Conservation (phyloP, 2,113 vertebrate species). For the crab-eating macaque (Macaca fascicularis) region T2T-MFA8v1.1 NC_088391.1:93016001-93016500, state of each 20-base stretch:
- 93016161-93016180: neutral
- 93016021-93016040: too few relatives aligned
- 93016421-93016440: neutral
- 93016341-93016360: neutral
- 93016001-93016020: too few relatives aligned
- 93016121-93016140: neutral
- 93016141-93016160: neutral
- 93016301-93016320: neutral
- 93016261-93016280: neutral
- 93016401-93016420: neutral
- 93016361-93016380: neutral
- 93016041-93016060: too few relatives aligned
- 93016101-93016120: too few relatives aligned
- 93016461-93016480: too few relatives aligned
- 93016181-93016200: neutral
- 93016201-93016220: neutral
- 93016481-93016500: neutral
- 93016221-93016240: neutral
- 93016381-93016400: neutral
- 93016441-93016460: too few relatives aligned
- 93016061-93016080: too few relatives aligned
- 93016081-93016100: too few relatives aligned
- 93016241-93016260: neutral
- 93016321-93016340: neutral
- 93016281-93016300: neutral